These are phyloP conservation scores for Aphyosemion australe DNA, from an alignment of 2,113 vertebrate genomes.

Conservation along the genomic window DNA sequence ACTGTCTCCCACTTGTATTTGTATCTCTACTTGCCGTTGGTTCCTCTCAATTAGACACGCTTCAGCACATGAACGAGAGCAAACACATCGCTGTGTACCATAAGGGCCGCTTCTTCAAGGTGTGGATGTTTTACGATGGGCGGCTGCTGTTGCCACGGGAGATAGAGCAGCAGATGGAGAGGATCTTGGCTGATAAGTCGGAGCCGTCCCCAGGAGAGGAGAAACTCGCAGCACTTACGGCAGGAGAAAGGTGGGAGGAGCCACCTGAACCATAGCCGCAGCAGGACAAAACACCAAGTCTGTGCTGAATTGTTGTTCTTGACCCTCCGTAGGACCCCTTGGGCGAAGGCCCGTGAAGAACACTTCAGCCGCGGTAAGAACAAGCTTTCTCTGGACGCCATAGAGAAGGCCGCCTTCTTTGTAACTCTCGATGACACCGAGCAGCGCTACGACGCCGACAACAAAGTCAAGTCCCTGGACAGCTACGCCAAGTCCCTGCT, in stretches of 20 bases:
- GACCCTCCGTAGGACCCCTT: constrained; percentile 84
- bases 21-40: background rate
- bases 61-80: constrained; percentile 93
- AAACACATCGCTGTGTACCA: constrained; percentile 93
- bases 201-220: constrained; percentile 87
- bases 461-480: constrained; percentile 85
- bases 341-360: constrained; percentile 88
- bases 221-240: constrained; percentile 90
- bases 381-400: constrained; percentile 87
- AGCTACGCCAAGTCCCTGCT: constrained; percentile 92
- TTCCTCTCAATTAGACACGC: constrained; percentile 78
- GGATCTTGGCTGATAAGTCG: constrained; percentile 87
- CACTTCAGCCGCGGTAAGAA: constrained; percentile 90
- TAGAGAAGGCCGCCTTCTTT: constrained; percentile 97
- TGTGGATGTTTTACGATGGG: constrained; percentile 94
- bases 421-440: constrained; percentile 89
- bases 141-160: constrained; percentile 90
- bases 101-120: constrained; percentile 91
- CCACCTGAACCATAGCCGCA: too few species aligned
- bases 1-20: constrained; percentile 8
- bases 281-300: too few species aligned
- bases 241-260: constrained; percentile 86
- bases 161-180: constrained; percentile 93
- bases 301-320: too few species aligned
- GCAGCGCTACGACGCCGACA: constrained; percentile 79